A percentile compares a stretch with the other conserved stretches of the same genome.
Evolutionary conservation across 2,113 vertebrate species (phyloP).

Genomic region (Clupea harengus): DNA sequence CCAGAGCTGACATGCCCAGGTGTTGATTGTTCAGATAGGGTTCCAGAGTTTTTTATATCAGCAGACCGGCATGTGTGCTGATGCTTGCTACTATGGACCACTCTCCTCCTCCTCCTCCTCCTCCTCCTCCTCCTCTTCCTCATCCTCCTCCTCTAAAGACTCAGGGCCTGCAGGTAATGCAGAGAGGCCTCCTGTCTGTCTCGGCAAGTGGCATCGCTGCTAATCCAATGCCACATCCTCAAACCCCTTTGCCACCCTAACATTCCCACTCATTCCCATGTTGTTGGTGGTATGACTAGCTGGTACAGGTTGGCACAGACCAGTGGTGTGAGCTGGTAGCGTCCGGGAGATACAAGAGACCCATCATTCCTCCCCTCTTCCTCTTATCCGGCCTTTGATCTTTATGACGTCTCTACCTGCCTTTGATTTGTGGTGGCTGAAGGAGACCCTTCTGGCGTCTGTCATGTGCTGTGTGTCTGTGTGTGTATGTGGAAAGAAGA

Average conservation of each 20-base stretch:
- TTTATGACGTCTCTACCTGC: slow-evolving; percentile 7
- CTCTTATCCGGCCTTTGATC: neutral
- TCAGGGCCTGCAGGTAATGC: neutral
- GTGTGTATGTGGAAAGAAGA: neutral
- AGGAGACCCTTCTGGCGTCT: neutral
- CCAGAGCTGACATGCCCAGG: neutral
- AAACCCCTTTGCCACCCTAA: neutral
- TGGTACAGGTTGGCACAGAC: too few relatives aligned
- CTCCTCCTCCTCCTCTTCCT: too few relatives aligned
- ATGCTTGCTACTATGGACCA: too few relatives aligned
- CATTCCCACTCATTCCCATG: neutral
- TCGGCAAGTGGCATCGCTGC: neutral
- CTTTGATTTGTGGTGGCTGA: slow-evolving; percentile 3
- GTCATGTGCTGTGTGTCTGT: neutral
- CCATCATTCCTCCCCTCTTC: neutral
- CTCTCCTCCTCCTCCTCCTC: too few relatives aligned
- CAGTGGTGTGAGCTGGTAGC: neutral
- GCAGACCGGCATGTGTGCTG: neutral
- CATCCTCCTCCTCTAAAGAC: too few relatives aligned
- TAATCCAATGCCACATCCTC: neutral
- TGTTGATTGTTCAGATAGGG: neutral
- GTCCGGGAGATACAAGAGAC: too few relatives aligned
- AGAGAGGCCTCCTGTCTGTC: neutral
- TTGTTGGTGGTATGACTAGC: too few relatives aligned
- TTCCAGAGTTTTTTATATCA: neutral